Conservation (phyloP, 1,140 invertebrate species). For the Zophobas morio region DNA sequence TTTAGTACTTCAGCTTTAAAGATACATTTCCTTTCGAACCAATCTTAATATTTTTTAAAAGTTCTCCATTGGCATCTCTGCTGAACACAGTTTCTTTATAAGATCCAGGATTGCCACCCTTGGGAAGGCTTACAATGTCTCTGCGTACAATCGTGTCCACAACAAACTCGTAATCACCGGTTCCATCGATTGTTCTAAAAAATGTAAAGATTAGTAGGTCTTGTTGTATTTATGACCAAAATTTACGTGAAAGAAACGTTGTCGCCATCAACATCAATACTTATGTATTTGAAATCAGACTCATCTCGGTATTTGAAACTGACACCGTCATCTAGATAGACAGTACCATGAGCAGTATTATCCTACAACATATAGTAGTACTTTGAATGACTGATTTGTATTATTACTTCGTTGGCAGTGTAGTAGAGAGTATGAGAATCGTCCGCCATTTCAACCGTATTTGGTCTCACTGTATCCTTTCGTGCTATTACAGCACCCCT, state of each 20-base stretch:
- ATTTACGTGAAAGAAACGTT: conserved; percentile 2
- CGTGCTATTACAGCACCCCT: conserved; percentile 91
- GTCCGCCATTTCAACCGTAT: conserved; percentile 84
- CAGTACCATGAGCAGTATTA: conserved; percentile 1
- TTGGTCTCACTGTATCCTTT: conserved; percentile 89
- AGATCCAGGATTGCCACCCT: not conserved
- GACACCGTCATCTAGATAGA: conserved; percentile 10
- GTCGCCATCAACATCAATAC: not conserved
- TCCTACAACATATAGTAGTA: not conserved
- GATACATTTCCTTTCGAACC: not conserved
- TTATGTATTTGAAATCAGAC: conserved; percentile 5
- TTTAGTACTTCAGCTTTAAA: conserved; percentile 8
- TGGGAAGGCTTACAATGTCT: conserved; percentile 1
- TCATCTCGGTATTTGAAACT: conserved; percentile 24
- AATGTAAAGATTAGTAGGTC: no score
- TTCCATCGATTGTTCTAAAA: conserved; percentile 11
- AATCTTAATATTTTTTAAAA: conserved; percentile 22
- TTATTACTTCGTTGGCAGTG: conserved; percentile 1
- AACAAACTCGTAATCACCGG: not conserved
- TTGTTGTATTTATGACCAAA: no score
- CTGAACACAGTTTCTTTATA: conserved; percentile 5
- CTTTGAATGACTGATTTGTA: not conserved
- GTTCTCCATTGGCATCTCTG: not conserved
- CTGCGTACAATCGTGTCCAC: not conserved
- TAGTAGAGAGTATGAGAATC: conserved; percentile 89